Base-by-base conservation (phyloP, 2,888 invertebrate species). In the Sminthurinus aureus region DNA sequence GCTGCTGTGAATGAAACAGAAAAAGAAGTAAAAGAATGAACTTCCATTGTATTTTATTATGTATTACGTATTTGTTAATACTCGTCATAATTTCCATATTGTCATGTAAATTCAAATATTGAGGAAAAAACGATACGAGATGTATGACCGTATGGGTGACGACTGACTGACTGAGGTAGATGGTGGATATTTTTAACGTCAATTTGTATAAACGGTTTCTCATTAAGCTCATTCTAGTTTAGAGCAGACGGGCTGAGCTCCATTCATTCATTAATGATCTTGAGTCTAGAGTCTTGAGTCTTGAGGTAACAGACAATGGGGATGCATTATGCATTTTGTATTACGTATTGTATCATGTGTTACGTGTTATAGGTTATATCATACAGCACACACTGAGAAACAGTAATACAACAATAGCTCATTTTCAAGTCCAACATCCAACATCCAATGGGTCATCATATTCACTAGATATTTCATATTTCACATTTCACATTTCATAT, bases 11-110 rank as follows among this genome's bases (percentile, higher is more conserved):
- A n/a, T n/a, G n/a, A n/a, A n/a, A n/a, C n/a, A n/a, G n/a, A n/a
- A n/a, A n/a, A n/a, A n/a, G n/a, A n/a, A n/a, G n/a, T n/a, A 79
- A 18, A 79, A 79, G 79, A 79, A 79, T 79, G 50, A 69, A 22
- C 2, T 69, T 79, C 79, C 12, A 79, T 71, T 71, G 24, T 24
- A 8, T 71, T 20, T 66, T 18, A 15, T 58, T 15, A 58, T 58
- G 11, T 15, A 12, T 15, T 58, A 15, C 15, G 58, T 58, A 15
- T 58, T 9, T 58, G 58, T 58, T 38, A 38, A 38, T 38, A 38
- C 4, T 69, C 9, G 3, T 20, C 69, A 11, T 26, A 24, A 71
- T 79, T 79, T 79, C 79, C 79, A 69, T 79, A 79, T 50, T 79
- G 69, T 79, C 26, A 79, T 69, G 69, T 50, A 69, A 51, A 51